Base-by-base conservation (phyloP, 2,113 vertebrate genomes). In the Rhabdomys dilectus region DNA sequence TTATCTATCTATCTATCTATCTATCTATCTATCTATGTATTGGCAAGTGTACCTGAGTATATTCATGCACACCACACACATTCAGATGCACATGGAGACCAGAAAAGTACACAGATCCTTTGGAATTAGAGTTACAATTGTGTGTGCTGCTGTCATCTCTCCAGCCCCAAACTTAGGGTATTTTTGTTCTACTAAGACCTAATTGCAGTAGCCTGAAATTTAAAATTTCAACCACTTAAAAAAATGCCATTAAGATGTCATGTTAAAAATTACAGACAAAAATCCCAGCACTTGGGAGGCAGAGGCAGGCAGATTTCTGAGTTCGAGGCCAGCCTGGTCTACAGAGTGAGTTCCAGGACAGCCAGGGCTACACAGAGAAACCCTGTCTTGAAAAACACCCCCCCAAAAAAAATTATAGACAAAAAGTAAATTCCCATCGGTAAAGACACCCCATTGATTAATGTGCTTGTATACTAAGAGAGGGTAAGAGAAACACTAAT, bases 391-490 rank as follows among this genome's bases (percentile, higher is more conserved):
- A n/a, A n/a, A n/a, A n/a, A n/a, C n/a, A n/a, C n/a, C n/a, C n/a
- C n/a, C n/a, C n/a, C n/a, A n/a, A n/a, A n/a, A 90, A 70, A 96
- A 96, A 91, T 86, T 91, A 95, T 72, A 89, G 17, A 78, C 62
- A 88, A 91, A 94, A 87, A 89, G 26, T 21, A 85, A 87, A 68
- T 84, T 58, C 53, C 56, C 29, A 56, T 85, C 87, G 70, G 73
- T 70, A 92, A 86, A 72, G 81, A 66, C 72, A 42, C 26, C 17
- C 75, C 39, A n/a, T 62, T 64, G 62, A 81, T 72, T 51, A 82
- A 68, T 5, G 24, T n/a, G 42, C 26, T 29, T 48, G 53, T 13
- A 53, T 2, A 26, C 3, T 26, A 66, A 90, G 39, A 82, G 86
- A 56, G 11, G 22, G 2, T 48, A n/a, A 26, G 21, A 81, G 31